Base-by-base conservation (phyloP, 53 echinoderm and acorn worm species). In the Apostichopus leukothele region DNA sequence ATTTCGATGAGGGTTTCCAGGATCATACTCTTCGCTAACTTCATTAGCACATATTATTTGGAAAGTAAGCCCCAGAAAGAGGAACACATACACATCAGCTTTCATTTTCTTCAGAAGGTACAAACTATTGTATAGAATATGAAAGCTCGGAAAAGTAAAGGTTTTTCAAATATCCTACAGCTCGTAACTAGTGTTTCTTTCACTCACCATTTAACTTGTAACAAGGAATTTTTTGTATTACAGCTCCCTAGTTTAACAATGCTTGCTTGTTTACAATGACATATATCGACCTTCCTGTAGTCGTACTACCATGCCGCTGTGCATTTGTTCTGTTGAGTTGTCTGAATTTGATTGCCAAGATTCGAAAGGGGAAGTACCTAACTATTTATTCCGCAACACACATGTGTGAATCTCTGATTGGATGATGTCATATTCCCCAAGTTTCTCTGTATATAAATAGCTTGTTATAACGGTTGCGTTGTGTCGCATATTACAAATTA, bases 1-100 rank as follows among this genome's bases (percentile, higher is more conserved):
- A 66, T 94, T 89, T 10, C 94, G 87, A 83, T 94, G 94, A 16
- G 94, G 94, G 51, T 94, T 92, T 13, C 54, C 79, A 7, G 86
- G 80, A 61, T 94, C 94, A 14, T 92, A 79, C 27, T 93, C 93
- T 21, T 77, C 90, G 23, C 59, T 75, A 14, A 9, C 23, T 53
- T 88, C 88, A 57, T 25, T 6, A 61, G 67, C 74, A 57, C n/a
- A 16, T 19, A 71, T 16, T 16, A 18, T n/a, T 19, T 19, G 88
- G 55, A 50, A 51, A 53, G 66, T 60, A 66, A 91, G 63, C 88
- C 88, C 74, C 75, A 84, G 76, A 9, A 91, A 89, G 67, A 91
- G 53, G 9, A 88, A 10, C 22, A 88, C 16, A 11, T 3, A 6
- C 81, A 81, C 14, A 19, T 54, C 55, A 3, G 59, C 54, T 16